A percentile compares a stretch with the other conserved stretches of the same genome.
Evolutionary conservation across 2,888 invertebrate species (phyloP).

Genomic region (Macrosiphum euphorbiae): DNA sequence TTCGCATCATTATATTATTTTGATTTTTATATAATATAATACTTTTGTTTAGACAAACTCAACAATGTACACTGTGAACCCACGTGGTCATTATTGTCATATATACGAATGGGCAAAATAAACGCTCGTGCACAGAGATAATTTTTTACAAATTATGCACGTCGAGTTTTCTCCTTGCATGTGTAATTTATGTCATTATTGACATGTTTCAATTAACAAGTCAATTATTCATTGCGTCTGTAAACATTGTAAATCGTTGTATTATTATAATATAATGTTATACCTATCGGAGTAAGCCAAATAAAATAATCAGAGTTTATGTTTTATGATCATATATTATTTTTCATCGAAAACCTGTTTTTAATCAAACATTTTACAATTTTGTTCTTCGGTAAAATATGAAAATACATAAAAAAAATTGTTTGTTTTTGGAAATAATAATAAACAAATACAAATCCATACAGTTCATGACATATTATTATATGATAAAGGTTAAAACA

Average conservation of each 20-base stretch:
- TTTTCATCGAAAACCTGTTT: slow-evolving; percentile 37
- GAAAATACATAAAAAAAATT: slow-evolving; percentile 49
- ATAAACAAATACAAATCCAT: slow-evolving; percentile 33
- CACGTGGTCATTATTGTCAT: not conserved
- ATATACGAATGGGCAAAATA: not conserved
- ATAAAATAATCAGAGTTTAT: slow-evolving; percentile 21
- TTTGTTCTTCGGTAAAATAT: slow-evolving; percentile 34
- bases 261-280: not conserved
- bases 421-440: slow-evolving; percentile 19
- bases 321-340: slow-evolving; percentile 51
- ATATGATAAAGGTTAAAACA: not conserved
- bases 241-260: not conserved
- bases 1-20: not conserved
- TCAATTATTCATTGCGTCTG: not conserved
- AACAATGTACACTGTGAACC: not conserved
- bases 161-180: not conserved
- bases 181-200: not conserved
- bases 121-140: not conserved
- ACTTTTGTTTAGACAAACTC: not conserved
- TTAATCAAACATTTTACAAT: not conserved
- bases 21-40: not conserved
- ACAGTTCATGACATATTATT: slow-evolving; percentile 22
- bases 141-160: not conserved
- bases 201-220: not conserved
- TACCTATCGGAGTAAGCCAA: not conserved